Conservation (phyloP, 2,888 invertebrate genomes). For the Diarsia dahlii region DNA sequence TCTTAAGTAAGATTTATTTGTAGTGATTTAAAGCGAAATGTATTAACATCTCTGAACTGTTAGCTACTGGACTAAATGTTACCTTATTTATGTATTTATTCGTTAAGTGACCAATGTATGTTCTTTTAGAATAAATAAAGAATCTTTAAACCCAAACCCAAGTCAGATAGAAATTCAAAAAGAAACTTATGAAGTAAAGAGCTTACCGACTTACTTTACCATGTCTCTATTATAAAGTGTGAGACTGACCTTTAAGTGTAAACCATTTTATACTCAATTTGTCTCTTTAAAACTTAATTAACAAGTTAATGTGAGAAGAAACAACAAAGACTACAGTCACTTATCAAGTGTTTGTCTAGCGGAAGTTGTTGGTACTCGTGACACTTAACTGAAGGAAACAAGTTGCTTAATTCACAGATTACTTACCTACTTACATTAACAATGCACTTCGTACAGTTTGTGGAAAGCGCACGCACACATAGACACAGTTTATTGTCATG, state of each 20-base stretch:
- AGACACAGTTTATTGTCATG: background rate
- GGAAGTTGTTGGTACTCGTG: conserved; percentile 13
- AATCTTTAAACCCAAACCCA: too few relatives aligned
- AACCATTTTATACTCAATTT: conserved; percentile 39
- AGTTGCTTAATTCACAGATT: conserved; percentile 25
- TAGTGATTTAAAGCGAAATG: too few relatives aligned
- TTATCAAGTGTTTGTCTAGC: conserved; percentile 31
- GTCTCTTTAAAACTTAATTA: conserved; percentile 18
- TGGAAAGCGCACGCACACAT: background rate
- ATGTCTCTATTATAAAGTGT: conserved; percentile 4
- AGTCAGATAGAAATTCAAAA: too few relatives aligned
- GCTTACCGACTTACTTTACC: background rate
- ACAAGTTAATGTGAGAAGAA: conserved; percentile 21
- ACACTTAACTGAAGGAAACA: conserved; percentile 21
- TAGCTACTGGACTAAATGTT: too few relatives aligned
- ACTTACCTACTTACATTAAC: background rate
- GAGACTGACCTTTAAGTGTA: conserved; percentile 5
- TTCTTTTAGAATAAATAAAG: too few relatives aligned
- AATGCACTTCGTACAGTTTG: conserved; percentile 11
- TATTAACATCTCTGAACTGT: too few relatives aligned
- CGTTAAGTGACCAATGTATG: too few relatives aligned
- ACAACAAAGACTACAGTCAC: conserved; percentile 19
- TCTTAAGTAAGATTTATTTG: too few relatives aligned
- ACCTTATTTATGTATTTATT: too few relatives aligned
- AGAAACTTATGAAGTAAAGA: too few relatives aligned